Evolutionary conservation across 2,888 invertebrate species (phyloP), one percentile per base, ranked within the genome.

Genomic region (Polydrusus pterygomalis): DNA sequence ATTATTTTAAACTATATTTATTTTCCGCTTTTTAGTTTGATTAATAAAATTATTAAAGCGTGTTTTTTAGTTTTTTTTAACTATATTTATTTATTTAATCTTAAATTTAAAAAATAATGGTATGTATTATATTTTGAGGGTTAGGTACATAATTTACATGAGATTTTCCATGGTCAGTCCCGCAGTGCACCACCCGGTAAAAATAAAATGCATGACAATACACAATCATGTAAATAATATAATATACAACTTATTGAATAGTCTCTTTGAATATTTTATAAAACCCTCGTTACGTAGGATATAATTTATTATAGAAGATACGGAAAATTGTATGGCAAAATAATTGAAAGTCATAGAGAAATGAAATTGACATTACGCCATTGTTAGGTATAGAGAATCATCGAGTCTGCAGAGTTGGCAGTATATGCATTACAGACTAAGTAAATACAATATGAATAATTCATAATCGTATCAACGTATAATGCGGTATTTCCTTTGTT

Each of bases 401-500:
- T 47, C 47, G 30, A 51, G 49, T 65, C 65, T 47, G 51, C 68
- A 25, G 38, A 34, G 38, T 38, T 54, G 56, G 17, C 58, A 54
- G 38, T 68, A 68, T 63, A 63, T 47, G 63, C 68, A 54, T 68
- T 68, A 72, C 64, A 68, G 51, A 64, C 74, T 69, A 69, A 74
- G 69, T 74, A 69, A 74, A 74, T 68, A 69, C 63, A 70, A 70
- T 62, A 49, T 65, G 63, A 74, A 70, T 74, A 63, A 69, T 69
- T 60, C 74, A 74, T 69, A 40, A 54, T 13, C 49, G 64, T 62
- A 74, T 74, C 69, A 74, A 74, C 43, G 74, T 69, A n/a, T n/a
- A 70, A 74, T 74, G 62, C 49, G 62, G 68, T 70, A 74, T 70
- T 70, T 74, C 70, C 74, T 69, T 74, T 74, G 74, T 74, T 74